These are phyloP conservation scores for Metalampra italica DNA, from an alignment of 2,888 invertebrate species.

Conservation along the genomic window DNA sequence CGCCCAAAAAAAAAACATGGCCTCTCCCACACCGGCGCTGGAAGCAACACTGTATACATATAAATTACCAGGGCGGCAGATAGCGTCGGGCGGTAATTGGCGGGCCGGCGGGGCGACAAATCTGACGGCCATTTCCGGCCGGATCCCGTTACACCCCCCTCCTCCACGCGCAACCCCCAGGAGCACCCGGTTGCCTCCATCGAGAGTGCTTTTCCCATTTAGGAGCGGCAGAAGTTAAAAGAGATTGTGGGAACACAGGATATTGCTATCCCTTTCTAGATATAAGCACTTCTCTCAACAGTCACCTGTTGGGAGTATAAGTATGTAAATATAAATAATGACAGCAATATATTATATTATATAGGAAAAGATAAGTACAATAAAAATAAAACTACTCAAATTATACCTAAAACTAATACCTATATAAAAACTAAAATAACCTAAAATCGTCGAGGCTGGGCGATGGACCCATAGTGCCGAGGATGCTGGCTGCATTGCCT, in stretches of 20 bases:
- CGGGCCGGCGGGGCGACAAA: slow-evolving; percentile 57
- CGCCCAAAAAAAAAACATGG: too few species aligned
- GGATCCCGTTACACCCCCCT: slow-evolving; percentile 36
- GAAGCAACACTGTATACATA: slow-evolving; percentile 16
- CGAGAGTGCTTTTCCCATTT: neutral
- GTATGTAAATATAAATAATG: too few species aligned
- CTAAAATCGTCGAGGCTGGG: too few species aligned
- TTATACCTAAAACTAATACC: too few species aligned
- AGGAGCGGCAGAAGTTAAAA: neutral
- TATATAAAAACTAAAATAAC: too few species aligned
- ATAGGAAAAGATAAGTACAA: too few species aligned
- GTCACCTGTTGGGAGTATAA: too few species aligned
- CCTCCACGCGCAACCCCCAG: slow-evolving; percentile 1
- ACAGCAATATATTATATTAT: too few species aligned
- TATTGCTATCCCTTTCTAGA: neutral
- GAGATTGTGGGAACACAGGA: neutral
- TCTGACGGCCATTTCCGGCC: slow-evolving; percentile 59
- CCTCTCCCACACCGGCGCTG: neutral
- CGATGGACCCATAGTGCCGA: too few species aligned
- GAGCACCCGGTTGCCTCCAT: neutral
- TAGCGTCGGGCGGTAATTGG: slow-evolving; percentile 48
- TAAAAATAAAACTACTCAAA: too few species aligned
- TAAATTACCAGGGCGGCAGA: slow-evolving; percentile 36
- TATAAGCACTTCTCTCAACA: too few species aligned
- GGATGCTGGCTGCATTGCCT: too few species aligned